These are phyloP conservation scores for Amiota communis DNA, from an alignment of 2,888 invertebrate genomes.

Conservation along the genomic window DNA sequence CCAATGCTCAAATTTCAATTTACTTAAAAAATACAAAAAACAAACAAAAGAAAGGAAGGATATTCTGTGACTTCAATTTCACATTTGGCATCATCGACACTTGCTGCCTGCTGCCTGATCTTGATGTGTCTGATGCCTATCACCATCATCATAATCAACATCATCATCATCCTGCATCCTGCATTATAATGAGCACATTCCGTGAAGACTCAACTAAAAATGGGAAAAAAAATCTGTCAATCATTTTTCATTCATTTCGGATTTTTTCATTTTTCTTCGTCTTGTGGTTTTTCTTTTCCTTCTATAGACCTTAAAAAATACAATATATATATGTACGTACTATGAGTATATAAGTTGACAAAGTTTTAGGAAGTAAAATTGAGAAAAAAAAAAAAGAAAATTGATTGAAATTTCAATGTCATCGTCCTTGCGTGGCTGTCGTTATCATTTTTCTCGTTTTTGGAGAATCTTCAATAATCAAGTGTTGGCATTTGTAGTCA, in stretches of 20 bases:
- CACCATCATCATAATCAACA: too few relatives aligned
- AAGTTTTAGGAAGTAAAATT: neutral
- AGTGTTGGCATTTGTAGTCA: constrained; percentile 12
- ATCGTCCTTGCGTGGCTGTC: neutral
- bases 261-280: constrained; percentile 7
- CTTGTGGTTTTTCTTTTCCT: neutral
- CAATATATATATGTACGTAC: too few relatives aligned
- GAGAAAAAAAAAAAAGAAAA: neutral
- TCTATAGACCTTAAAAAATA: neutral
- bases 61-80: neutral
- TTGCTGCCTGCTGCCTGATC: neutral
- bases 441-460: neutral
- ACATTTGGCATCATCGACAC: constrained; percentile 9
- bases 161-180: too few relatives aligned
- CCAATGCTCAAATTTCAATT: neutral
- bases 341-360: neutral
- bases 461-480: neutral
- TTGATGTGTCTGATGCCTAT: too few relatives aligned
- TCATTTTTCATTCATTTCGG: neutral
- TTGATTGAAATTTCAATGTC: constrained; percentile 14
- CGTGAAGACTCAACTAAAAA: neutral
- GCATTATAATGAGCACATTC: neutral
- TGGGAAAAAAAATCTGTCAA: constrained; percentile 9
- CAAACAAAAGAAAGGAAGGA: neutral
- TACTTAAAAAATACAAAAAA: neutral